These are phyloP conservation scores for Botia almorhae DNA, from an alignment of 2,797 vertebrate genomes.

Conservation along the genomic window DNA sequence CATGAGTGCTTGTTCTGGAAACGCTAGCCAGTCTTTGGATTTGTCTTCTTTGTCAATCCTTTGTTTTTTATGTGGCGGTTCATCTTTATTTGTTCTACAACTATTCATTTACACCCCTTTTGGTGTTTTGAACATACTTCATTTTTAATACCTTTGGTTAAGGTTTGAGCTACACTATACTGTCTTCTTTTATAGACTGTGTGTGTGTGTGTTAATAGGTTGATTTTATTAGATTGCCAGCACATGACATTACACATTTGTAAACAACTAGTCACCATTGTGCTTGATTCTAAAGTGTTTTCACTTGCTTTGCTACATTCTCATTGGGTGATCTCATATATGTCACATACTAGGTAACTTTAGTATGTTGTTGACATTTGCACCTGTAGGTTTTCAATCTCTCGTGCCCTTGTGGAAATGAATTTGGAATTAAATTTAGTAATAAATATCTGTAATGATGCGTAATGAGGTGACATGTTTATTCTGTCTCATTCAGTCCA, in stretches of 20 bases:
- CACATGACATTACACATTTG: too few relatives aligned
- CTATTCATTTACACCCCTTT: background rate
- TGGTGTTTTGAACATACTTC: background rate
- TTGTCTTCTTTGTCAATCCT: background rate
- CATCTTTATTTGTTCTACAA: background rate
- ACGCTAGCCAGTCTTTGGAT: background rate
- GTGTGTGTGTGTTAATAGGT: background rate
- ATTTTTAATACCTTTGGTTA: background rate
- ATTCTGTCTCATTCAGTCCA: constrained; percentile 75
- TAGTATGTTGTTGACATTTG: background rate
- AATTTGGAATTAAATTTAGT: background rate
- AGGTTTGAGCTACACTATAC: background rate
- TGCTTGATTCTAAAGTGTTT: background rate
- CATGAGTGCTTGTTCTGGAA: background rate
- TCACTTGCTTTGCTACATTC: background rate
- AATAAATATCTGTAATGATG: background rate
- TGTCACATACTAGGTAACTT: background rate
- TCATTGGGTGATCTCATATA: background rate
- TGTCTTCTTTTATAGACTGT: background rate
- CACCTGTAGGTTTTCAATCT: background rate
- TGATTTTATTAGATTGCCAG: background rate
- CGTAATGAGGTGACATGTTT: background rate
- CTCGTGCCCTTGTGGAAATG: too few relatives aligned
- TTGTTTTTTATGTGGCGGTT: background rate
- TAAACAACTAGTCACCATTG: background rate